phyloP scores from a whole-genome alignment of 2,113 vertebrate species.

The Ammodytes dubius region DNA sequence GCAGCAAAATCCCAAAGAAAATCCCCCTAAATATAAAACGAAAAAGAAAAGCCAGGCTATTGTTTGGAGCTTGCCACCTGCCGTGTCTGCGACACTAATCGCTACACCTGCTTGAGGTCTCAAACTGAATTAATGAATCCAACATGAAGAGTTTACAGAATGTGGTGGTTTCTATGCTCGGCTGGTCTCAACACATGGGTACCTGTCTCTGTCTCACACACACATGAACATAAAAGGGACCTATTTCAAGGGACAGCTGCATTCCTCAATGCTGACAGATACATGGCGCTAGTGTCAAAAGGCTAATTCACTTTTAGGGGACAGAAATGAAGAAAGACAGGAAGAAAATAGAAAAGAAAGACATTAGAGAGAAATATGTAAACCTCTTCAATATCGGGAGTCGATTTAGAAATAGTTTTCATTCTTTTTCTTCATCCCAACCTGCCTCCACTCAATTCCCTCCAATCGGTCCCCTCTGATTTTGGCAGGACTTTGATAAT shows the following conservation, averaged over 20 bases:
- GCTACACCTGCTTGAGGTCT: constrained; percentile 40
- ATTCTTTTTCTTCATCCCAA: constrained; percentile 30
- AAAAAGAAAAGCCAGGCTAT: background rate
- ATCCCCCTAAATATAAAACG: constrained; percentile 17
- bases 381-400: constrained; percentile 36
- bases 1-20: constrained; percentile 11
- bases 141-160: constrained; percentile 13
- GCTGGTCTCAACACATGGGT: constrained; percentile 6
- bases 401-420: constrained; percentile 64
- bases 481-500: constrained; percentile 70
- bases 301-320: constrained; percentile 44
- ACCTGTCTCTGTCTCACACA: background rate
- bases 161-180: constrained; percentile 13
- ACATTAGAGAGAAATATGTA: constrained; percentile 27
- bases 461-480: constrained; percentile 50
- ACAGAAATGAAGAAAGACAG: background rate
- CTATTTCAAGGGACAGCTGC: constrained; percentile 26
- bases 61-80: constrained; percentile 41
- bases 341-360: background rate
- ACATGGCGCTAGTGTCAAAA: constrained; percentile 42
- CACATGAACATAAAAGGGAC: constrained; percentile 18
- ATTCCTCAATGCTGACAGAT: constrained; percentile 47
- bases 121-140: constrained; percentile 31
- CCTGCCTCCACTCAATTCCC: constrained; percentile 38
- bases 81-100: constrained; percentile 38